Evolutionary conservation across 2,888 invertebrate genomes (phyloP).

Genomic region (Caenorhabditis panamensis): DNA sequence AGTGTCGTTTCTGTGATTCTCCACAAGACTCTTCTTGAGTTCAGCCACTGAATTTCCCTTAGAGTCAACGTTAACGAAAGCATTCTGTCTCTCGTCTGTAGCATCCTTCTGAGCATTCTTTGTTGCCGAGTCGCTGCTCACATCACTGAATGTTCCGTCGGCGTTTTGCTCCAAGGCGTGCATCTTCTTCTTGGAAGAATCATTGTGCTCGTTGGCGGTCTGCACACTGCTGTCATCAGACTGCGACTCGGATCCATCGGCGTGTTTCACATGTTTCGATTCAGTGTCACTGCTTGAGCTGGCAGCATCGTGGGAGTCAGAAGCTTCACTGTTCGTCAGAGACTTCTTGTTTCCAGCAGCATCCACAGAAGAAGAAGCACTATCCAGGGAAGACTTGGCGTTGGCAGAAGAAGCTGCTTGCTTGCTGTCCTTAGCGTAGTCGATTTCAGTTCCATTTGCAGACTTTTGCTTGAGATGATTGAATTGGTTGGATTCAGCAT

Average conservation of each 20-base stretch:
- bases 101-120: conserved; percentile 45
- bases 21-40: conserved; percentile 27
- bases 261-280: neutral
- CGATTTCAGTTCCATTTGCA: conserved; percentile 32
- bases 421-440: conserved; percentile 33
- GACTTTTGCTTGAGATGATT: conserved; percentile 18
- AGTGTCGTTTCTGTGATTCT: conserved; percentile 35
- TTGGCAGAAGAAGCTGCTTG: conserved; percentile 34
- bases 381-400: conserved; percentile 2
- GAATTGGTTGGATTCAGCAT: conserved; percentile 45
- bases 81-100: conserved; percentile 30
- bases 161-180: neutral
- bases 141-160: conserved; percentile 32
- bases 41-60: conserved; percentile 16
- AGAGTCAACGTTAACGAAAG: conserved; percentile 4
- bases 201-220: conserved; percentile 37
- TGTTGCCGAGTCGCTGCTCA: conserved; percentile 19
- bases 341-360: conserved; percentile 23
- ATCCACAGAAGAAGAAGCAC: conserved; percentile 9
- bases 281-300: conserved; percentile 33
- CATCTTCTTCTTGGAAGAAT: conserved; percentile 17
- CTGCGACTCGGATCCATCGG: conserved; percentile 24
- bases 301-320: conserved; percentile 26
- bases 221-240: conserved; percentile 36
- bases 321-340: neutral